Percentiles rank a stretch among this genome's conserved stretches.
Evolutionary conservation across 2,797 vertebrate species (phyloP).

Genomic region (Phoebastria nigripes): DNA sequence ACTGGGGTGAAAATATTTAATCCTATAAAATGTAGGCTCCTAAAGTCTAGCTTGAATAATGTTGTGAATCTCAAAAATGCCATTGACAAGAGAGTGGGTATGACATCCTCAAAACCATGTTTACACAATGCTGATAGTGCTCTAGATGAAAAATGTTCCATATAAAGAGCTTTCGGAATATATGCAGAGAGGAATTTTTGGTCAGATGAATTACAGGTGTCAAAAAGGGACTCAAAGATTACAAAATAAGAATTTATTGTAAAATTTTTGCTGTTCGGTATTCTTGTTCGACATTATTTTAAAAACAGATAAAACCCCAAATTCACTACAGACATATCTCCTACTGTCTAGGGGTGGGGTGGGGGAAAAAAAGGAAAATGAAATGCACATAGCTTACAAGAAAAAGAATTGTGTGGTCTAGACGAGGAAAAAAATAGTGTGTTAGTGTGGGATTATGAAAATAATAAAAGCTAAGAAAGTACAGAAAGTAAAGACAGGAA

Average conservation of each 20-base stretch:
- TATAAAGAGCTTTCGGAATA: neutral
- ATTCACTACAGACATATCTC: neutral
- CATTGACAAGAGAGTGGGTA: neutral
- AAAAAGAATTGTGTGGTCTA: neutral
- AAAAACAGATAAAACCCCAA: neutral
- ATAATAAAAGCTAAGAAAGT: neutral
- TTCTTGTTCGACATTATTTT: neutral
- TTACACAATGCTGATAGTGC: neutral
- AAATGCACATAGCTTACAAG: neutral
- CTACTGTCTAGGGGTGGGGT: rapidly evolving
- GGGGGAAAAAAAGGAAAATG: neutral
- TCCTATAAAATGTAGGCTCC: neutral
- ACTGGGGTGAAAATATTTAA: neutral
- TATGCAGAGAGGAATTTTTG: neutral
- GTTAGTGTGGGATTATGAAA: neutral
- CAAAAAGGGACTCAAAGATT: neutral
- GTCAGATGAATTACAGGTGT: neutral
- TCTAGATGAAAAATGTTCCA: neutral
- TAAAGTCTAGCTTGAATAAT: neutral
- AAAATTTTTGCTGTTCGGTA: neutral
- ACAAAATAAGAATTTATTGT: neutral
- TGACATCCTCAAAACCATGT: neutral
- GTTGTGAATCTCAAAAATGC: neutral
- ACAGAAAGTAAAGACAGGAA: neutral
- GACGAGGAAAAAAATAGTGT: neutral